Conservation (phyloP, 2,888 invertebrate genomes). For the Pedicia rivosa region DNA sequence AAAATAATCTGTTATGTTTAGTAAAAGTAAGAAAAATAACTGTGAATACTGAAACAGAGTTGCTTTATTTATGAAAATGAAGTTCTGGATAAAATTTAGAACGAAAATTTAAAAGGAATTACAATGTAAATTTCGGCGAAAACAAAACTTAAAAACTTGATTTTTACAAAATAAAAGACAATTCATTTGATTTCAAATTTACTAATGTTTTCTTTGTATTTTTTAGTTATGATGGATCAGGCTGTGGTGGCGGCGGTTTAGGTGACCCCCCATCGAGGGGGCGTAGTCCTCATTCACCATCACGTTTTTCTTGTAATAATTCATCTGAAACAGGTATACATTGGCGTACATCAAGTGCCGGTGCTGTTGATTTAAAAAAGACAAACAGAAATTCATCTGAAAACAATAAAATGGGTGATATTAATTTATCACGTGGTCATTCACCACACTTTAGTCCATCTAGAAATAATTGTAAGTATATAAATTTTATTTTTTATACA, state of each 20-base stretch:
- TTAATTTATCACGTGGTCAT: conserved; percentile 14
- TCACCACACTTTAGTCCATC: conserved; percentile 17
- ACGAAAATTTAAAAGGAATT: too few relatives aligned
- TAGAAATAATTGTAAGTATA: conserved; percentile 12
- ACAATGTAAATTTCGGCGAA: too few relatives aligned
- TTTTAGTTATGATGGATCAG: conserved; percentile 10
- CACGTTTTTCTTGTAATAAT: conserved; percentile 11
- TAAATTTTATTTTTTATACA: not conserved
- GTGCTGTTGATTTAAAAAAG: too few relatives aligned
- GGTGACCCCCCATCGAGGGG: conserved; percentile 9
- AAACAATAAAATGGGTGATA: conserved; percentile 13
- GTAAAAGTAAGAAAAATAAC: too few relatives aligned
- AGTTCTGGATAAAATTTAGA: too few relatives aligned
- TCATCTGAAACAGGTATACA: conserved; percentile 10
- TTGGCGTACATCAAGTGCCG: conserved; percentile 11
- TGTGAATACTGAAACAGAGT: too few relatives aligned
- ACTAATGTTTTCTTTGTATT: conserved; percentile 4
- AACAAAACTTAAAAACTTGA: too few relatives aligned
- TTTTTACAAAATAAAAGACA: too few relatives aligned
- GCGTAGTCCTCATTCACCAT: conserved; percentile 10
- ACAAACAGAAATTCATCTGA: too few relatives aligned
- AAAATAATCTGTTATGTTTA: too few relatives aligned
- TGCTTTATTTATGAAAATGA: too few relatives aligned
- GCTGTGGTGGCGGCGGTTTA: conserved; percentile 9
- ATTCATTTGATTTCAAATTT: not conserved